Evolutionary conservation across 2,797 vertebrate genomes (phyloP).

Genomic region (Falco berigora): DNA sequence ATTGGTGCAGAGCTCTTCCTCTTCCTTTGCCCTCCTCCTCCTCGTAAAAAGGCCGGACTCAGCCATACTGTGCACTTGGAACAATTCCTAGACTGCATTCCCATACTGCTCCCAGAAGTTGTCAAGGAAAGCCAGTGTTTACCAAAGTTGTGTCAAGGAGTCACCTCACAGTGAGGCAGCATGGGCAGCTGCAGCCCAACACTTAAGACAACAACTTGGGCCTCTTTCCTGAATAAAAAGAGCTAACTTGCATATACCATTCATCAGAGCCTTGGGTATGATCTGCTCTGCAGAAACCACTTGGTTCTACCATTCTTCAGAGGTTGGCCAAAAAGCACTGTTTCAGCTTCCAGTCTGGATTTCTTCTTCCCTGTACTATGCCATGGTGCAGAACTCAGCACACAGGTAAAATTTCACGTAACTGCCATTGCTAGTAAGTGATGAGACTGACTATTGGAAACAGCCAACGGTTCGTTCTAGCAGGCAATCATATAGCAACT

Average conservation of each 20-base stretch:
- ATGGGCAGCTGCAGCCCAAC: background rate
- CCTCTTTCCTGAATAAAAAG: background rate
- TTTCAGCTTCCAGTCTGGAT: background rate
- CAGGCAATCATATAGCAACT: background rate
- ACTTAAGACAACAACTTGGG: background rate
- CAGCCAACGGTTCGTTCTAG: background rate
- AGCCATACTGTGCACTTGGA: background rate
- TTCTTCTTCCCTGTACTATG: background rate
- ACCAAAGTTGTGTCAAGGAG: background rate
- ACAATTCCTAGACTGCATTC: background rate
- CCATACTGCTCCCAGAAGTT: background rate
- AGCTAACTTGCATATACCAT: background rate
- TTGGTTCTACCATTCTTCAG: background rate
- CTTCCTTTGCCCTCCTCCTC: background rate
- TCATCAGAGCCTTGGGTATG: background rate
- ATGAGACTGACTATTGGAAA: background rate
- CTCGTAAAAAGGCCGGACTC: background rate
- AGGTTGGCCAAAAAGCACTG: background rate
- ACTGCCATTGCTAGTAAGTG: background rate
- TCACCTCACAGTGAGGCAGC: background rate
- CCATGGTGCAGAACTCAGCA: background rate
- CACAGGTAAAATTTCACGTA: background rate
- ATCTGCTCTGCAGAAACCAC: background rate
- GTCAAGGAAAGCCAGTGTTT: background rate
- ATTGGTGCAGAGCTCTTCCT: background rate